These are phyloP conservation scores for Ametastegia equiseti DNA, from an alignment of 2,888 invertebrate genomes.

Conservation along the genomic window DNA sequence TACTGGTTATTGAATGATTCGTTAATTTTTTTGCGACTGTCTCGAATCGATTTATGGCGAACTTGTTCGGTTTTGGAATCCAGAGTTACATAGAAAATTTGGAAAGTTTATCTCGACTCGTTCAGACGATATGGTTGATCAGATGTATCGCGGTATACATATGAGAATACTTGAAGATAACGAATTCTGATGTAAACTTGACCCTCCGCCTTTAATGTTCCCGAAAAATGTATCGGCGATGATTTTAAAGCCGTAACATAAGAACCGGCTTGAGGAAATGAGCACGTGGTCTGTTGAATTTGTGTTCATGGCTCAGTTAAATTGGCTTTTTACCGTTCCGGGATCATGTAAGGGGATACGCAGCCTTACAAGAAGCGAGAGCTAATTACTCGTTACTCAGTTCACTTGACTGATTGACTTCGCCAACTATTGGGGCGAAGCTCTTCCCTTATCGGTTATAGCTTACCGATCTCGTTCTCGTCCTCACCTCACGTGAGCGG, in stretches of 20 bases:
- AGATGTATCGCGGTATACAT: too few species aligned
- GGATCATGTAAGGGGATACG: slow-evolving; percentile 57
- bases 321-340: not conserved
- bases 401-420: slow-evolving; percentile 53
- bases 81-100: too few species aligned
- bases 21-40: too few species aligned
- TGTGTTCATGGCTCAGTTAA: not conserved
- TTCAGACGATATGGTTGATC: too few species aligned
- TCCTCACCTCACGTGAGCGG: not conserved
- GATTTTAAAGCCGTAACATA: not conserved
- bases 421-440: not conserved
- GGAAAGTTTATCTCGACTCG: too few species aligned
- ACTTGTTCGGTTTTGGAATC: too few species aligned
- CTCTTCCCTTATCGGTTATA: not conserved
- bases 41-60: too few species aligned
- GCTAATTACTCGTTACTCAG: slow-evolving; percentile 59
- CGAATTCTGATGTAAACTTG: too few species aligned
- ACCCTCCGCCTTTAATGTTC: too few species aligned
- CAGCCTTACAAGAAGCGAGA: slow-evolving; percentile 58
- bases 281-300: not conserved
- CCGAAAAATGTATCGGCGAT: too few species aligned
- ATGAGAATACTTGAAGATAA: not conserved
- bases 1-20: too few species aligned
- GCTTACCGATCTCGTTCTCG: not conserved
- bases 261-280: not conserved